A percentile compares a stretch with the other conserved stretches of the same genome.
Conservation (phyloP, 2,888 invertebrate species). For the Parelbella ahira region DNA sequence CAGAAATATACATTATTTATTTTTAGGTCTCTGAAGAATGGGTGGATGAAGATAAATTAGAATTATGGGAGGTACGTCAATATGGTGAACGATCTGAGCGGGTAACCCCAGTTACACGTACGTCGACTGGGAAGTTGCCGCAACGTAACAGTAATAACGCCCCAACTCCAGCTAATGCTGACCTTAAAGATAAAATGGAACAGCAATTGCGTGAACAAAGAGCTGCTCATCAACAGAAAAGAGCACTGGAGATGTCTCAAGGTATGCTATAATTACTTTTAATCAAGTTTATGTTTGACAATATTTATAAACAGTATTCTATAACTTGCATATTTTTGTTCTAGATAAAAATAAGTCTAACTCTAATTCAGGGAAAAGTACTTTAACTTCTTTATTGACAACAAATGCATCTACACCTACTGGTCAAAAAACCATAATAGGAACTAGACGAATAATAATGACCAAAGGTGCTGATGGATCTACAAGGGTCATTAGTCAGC, state of each 20-base stretch:
- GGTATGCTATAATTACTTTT: conserved; percentile 74
- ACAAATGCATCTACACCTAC: conserved; percentile 65
- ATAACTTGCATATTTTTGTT: conserved; percentile 43
- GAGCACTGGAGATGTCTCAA: conserved; percentile 84
- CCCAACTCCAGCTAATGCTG: conserved; percentile 82
- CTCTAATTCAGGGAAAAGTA: conserved; percentile 82
- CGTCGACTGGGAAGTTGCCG: conserved; percentile 87
- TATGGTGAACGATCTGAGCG: conserved; percentile 90
- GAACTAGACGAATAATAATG: conserved; percentile 85
- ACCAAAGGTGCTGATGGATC: conserved; percentile 86
- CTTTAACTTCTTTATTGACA: conserved; percentile 84
- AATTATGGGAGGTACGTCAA: conserved; percentile 97
- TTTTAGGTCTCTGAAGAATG: conserved; percentile 92
- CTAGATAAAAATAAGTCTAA: conserved; percentile 64
- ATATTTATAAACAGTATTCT: conserved; percentile 5
- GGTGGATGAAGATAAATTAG: conserved; percentile 97
- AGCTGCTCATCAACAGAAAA: conserved; percentile 93
- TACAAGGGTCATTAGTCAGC: conserved; percentile 83
- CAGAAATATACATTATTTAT: not conserved
- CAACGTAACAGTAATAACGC: conserved; percentile 58
- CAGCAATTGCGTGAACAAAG: conserved; percentile 93
- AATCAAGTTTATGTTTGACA: not conserved
- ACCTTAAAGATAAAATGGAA: conserved; percentile 94
- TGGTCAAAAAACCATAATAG: conserved; percentile 84
- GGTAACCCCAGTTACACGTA: conserved; percentile 88